Evolutionary conservation across 2,113 vertebrate species (phyloP), one percentile per base, ranked within the genome.

Genomic region (Mustela lutreola): DNA sequence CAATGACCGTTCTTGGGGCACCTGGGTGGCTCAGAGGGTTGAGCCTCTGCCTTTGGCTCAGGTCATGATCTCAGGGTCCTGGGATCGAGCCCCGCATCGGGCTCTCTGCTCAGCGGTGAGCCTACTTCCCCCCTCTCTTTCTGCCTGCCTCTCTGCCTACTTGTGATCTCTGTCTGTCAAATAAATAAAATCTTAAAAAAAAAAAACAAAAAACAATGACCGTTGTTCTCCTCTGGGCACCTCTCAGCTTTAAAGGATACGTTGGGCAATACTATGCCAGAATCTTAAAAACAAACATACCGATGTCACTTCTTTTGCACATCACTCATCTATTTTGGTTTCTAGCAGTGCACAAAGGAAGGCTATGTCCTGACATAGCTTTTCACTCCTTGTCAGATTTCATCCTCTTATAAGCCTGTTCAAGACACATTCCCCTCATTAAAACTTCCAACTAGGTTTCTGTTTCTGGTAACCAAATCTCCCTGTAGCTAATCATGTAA

Each of bases 391-490:
- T 0, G 0, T 86, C 42, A 73, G 60, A 93, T 73, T 93, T 26
- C 70, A 90, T 39, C 39, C 86, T 95, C 63, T 89, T 45, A 60
- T 10, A 67, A 89, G 70, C 18, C 67, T 53, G 4, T 36, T 92
- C 28, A 86, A 90, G 76, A 39, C 67, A 89, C 48, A 78, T 4
- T 7, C 39, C 33, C 78, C 50, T 91, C 21, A 87, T 28, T 65
- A 97, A 81, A 89, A 86, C 16, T 85, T 96, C 28, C 65, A 88
- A 50, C 12, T 39, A 78, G 15, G 48, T 93, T 85, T 89, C 89
- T 92, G 76, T 94, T 96, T 91, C 85, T 6, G 8, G 28, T 88
- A 88, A 79, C 42, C 1, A 18, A 88, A 84, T 85, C 18, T 92
- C 50, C 56, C 81, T 79, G 50, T 11, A 80, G 9, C 76, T 65